Percentiles rank a stretch among this genome's conserved stretches.
Conservation (phyloP, 2,797 vertebrate genomes). For the Diglossa cyanea region DNA sequence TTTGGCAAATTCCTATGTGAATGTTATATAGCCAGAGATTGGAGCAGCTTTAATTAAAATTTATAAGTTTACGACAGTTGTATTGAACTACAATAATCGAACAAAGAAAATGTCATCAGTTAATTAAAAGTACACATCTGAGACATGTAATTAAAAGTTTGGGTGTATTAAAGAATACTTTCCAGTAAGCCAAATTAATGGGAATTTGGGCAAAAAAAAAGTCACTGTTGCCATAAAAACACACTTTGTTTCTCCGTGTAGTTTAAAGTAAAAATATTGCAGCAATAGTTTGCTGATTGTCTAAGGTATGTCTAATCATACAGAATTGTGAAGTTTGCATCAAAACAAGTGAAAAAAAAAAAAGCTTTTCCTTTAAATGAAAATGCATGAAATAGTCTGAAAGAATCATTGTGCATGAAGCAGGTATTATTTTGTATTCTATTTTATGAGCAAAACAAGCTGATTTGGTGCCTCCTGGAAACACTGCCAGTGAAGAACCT, state of each 20-base stretch:
- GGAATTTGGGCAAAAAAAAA: constrained; percentile 15
- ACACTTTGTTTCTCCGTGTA: background rate
- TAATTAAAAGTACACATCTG: constrained; percentile 77
- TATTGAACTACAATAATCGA: constrained; percentile 73
- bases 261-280: background rate
- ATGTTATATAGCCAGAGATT: constrained; percentile 59
- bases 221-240: background rate
- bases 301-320: background rate
- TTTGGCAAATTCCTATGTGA: constrained; percentile 75
- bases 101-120: constrained; percentile 75
- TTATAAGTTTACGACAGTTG: constrained; percentile 76
- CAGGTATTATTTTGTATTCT: background rate
- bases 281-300: background rate
- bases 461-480: background rate
- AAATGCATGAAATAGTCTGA: background rate
- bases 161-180: constrained; percentile 53
- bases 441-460: background rate
- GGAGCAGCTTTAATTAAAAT: constrained; percentile 75
- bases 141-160: constrained; percentile 77
- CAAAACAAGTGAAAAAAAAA: background rate
- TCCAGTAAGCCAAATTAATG: constrained; percentile 45
- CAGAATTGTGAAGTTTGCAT: background rate
- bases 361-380: background rate
- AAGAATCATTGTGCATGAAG: background rate
- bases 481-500: accelerated